These are phyloP conservation scores for Apaloderma vittatum DNA, from an alignment of 2,113 vertebrate species.

Conservation along the genomic window DNA sequence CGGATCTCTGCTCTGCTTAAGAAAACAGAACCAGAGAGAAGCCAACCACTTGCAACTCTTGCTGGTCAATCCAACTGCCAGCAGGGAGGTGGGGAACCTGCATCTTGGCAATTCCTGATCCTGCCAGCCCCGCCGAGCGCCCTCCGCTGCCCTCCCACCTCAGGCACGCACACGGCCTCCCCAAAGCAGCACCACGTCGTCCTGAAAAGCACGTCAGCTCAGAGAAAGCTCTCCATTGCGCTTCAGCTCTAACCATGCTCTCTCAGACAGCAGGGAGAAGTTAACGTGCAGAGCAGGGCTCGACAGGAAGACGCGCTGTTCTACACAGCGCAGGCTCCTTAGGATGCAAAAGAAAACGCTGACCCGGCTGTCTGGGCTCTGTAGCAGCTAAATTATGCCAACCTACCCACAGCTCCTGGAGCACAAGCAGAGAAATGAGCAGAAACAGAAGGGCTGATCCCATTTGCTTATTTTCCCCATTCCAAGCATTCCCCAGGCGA, in stretches of 20 bases:
- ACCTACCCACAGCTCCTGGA: neutral
- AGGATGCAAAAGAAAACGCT: neutral
- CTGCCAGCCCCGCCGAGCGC: neutral
- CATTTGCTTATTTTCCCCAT: neutral
- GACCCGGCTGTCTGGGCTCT: neutral
- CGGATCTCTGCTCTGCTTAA: neutral
- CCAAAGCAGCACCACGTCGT: neutral
- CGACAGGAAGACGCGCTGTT: neutral
- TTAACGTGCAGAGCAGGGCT: neutral
- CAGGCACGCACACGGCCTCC: neutral
- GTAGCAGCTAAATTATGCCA: neutral
- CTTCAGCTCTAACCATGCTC: neutral
- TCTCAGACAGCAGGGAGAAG: neutral
- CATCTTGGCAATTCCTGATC: neutral
- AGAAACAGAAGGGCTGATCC: neutral
- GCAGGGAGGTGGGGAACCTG: accelerated
- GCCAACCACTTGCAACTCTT: neutral
- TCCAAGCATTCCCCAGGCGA: neutral
- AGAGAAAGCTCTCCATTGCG: accelerated
- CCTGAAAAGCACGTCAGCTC: neutral
- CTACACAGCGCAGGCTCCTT: accelerated
- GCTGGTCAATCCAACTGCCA: neutral
- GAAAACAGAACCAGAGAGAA: neutral
- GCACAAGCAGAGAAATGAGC: neutral
- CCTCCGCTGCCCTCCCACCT: neutral